Evolutionary conservation across 2,888 invertebrate genomes (phyloP).

Genomic region (Oegoconia quadripuncta): DNA sequence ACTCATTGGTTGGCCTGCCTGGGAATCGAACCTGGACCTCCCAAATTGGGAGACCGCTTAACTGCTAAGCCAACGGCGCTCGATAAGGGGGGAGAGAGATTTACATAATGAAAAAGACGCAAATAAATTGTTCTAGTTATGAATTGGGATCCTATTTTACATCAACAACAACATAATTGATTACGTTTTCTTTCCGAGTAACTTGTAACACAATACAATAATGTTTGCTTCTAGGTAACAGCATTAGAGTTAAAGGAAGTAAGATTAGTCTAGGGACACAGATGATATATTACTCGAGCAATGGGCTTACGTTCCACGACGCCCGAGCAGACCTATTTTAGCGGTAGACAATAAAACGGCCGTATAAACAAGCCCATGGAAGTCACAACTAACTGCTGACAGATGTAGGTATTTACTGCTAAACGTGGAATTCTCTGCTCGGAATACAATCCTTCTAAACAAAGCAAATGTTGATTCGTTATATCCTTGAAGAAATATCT

Average conservation of each 20-base stretch:
- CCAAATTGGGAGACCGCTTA: too few relatives aligned
- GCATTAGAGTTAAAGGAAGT: conserved; percentile 1
- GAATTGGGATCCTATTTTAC: background rate
- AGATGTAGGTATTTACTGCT: conserved; percentile 40
- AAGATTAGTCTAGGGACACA: conserved; percentile 4
- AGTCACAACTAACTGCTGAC: conserved; percentile 36
- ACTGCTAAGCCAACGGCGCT: too few relatives aligned
- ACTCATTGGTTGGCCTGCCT: too few relatives aligned
- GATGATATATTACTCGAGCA: conserved; percentile 13
- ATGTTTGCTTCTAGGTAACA: too few relatives aligned
- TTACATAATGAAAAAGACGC: too few relatives aligned
- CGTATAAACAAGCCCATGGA: conserved; percentile 29
- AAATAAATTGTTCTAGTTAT: too few relatives aligned
- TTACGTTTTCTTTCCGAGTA: background rate
- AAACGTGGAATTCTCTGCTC: conserved; percentile 33
- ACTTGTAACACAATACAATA: background rate
- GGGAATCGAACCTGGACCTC: too few relatives aligned
- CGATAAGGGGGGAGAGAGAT: too few relatives aligned
- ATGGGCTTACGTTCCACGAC: conserved; percentile 4
- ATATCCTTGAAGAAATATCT: conserved; percentile 48
- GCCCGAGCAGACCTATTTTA: conserved; percentile 8
- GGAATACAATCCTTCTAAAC: conserved; percentile 29
- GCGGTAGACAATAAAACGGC: conserved; percentile 31
- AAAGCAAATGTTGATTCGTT: conserved; percentile 42
- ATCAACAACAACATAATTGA: background rate